Base-by-base conservation (phyloP, 1,140 invertebrate species). In the Grapholita molesta region DNA sequence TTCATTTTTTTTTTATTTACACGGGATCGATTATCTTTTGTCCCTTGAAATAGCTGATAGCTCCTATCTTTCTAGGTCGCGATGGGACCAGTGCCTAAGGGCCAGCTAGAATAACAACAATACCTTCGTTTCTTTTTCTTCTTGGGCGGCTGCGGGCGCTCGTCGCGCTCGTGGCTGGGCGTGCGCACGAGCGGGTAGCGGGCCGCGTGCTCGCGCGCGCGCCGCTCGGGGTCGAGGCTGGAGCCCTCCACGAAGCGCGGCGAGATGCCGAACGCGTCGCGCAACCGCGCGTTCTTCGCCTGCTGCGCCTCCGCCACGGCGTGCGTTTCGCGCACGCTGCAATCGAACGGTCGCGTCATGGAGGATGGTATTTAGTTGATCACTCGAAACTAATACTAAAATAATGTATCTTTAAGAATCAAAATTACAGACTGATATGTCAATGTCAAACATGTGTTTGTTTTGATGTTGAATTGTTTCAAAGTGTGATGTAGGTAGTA, bases 1-100 rank as follows among this genome's bases (percentile, higher is more conserved):
- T n/a, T n/a, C n/a, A n/a, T n/a, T n/a, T n/a, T n/a, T n/a, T n/a
- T n/a, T n/a, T n/a, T n/a, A n/a, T n/a, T n/a, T n/a, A n/a, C n/a
- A n/a, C n/a, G n/a, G n/a, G n/a, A n/a, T n/a, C n/a, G n/a, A n/a
- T n/a, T n/a, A n/a, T n/a, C n/a, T n/a, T n/a, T n/a, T n/a, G n/a
- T n/a, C n/a, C n/a, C n/a, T n/a, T n/a, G n/a, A n/a, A n/a, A n/a
- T n/a, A n/a, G n/a, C n/a, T n/a, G n/a, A n/a, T n/a, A n/a, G n/a
- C n/a, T n/a, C n/a, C n/a, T n/a, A n/a, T n/a, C n/a, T n/a, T n/a
- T n/a, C n/a, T n/a, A n/a, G n/a, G n/a, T n/a, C n/a, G n/a, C n/a
- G n/a, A n/a, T n/a, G n/a, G n/a, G n/a, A n/a, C n/a, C n/a, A 73
- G 99, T 98, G 57, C 98, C 98, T 89, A 99, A 99, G 0, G 98